A percentile compares a stretch with the other conserved stretches of the same genome.
Conservation (phyloP, 2,888 invertebrate species). For the Neuroscelio doddi region DNA sequence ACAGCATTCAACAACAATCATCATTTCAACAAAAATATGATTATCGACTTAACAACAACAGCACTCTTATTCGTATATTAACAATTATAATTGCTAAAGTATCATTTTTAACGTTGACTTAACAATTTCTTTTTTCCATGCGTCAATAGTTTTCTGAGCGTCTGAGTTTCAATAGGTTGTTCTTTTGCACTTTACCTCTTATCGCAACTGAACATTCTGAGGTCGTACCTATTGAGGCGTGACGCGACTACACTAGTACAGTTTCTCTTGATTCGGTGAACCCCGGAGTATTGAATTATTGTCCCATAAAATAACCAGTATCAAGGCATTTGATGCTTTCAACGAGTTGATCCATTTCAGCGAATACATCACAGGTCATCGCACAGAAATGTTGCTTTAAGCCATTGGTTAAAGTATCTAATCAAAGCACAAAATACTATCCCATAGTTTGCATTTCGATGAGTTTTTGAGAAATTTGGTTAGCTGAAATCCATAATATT, state of each 20-base stretch:
- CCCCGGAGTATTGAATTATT: conserved; percentile 43
- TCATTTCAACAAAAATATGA: not conserved
- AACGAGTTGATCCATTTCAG: conserved; percentile 4
- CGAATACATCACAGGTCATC: conserved; percentile 35
- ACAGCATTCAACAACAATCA: too few species aligned
- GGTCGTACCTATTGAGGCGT: conserved; percentile 25
- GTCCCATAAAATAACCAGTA: conserved; percentile 41
- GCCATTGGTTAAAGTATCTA: conserved; percentile 31
- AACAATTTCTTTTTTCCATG: too few species aligned
- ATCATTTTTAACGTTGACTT: too few species aligned
- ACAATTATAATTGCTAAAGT: too few species aligned
- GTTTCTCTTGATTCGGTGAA: conserved; percentile 36
- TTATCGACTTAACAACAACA: not conserved
- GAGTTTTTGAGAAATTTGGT: conserved; percentile 7
- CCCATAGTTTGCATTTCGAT: conserved; percentile 30
- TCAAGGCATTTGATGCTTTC: conserved; percentile 33
- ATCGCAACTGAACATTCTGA: conserved; percentile 30
- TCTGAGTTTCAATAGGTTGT: conserved; percentile 36
- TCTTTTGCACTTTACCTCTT: conserved; percentile 31
- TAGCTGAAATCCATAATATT: conserved; percentile 24
- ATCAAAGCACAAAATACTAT: conserved; percentile 19
- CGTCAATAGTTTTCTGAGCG: conserved; percentile 39
- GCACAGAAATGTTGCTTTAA: conserved; percentile 25
- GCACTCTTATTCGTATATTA: too few species aligned
- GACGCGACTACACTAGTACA: conserved; percentile 19